Conservation (phyloP, 2,797 vertebrate genomes). For the Graptemys geographica region DNA sequence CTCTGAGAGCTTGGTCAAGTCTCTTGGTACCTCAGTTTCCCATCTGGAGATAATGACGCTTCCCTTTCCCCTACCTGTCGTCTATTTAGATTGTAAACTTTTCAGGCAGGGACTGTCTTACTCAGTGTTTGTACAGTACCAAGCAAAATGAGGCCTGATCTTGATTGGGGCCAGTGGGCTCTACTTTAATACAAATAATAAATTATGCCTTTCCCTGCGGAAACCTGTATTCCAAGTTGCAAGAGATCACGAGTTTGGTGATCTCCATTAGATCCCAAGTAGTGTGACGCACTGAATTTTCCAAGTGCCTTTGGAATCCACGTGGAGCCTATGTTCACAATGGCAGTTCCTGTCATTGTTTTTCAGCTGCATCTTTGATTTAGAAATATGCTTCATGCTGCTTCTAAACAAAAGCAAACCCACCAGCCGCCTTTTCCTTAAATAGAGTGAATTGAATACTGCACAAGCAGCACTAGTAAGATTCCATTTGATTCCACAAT, state of each 20-base stretch:
- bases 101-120: background rate
- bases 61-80: background rate
- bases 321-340: background rate
- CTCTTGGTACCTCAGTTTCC: background rate
- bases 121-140: background rate
- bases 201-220: background rate
- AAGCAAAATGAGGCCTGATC: background rate
- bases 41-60: background rate
- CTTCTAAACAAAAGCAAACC: background rate
- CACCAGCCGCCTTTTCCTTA: background rate
- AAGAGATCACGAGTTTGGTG: background rate
- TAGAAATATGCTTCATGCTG: background rate
- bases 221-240: background rate
- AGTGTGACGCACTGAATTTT: background rate
- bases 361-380: background rate
- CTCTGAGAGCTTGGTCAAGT: background rate
- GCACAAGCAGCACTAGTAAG: background rate
- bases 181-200: background rate
- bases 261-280: background rate
- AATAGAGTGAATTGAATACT: background rate
- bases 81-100: background rate
- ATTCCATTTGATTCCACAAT: background rate
- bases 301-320: background rate
- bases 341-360: slow-evolving; percentile 46
- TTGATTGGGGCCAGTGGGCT: background rate